phyloP scores from a whole-genome alignment of 2,113 vertebrate species.

The Podarcis muralis region DNA sequence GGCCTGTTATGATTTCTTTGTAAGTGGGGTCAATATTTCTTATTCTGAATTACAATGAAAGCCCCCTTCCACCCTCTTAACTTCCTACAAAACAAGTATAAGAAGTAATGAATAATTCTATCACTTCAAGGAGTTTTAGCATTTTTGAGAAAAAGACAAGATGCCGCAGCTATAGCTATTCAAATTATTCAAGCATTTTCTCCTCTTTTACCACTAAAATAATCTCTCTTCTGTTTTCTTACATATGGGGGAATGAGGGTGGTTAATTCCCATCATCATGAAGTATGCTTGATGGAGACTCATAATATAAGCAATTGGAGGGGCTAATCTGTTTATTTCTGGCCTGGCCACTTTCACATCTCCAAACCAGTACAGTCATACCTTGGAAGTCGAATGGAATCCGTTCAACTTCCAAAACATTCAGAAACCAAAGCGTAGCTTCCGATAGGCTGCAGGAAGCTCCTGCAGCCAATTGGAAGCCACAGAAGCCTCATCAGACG shows the following conservation, averaged over 20 bases:
- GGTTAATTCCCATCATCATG: too few relatives aligned
- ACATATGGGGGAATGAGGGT: background rate
- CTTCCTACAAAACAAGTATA: background rate
- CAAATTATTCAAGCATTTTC: background rate
- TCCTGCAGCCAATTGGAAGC: too few relatives aligned
- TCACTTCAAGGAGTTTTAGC: background rate
- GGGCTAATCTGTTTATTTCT: background rate
- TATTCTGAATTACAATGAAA: slow-evolving; percentile 2
- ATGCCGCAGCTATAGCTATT: background rate
- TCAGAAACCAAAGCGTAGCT: too few relatives aligned
- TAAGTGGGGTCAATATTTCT: fast-evolving
- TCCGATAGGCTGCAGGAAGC: too few relatives aligned
- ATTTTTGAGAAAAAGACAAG: background rate
- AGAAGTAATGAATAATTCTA: background rate
- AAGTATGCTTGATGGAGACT: too few relatives aligned
- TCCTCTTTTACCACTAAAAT: background rate
- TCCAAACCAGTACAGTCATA: too few relatives aligned
- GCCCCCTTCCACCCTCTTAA: fast-evolving
- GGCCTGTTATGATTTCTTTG: background rate
- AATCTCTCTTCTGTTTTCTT: background rate
- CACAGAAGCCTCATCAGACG: too few relatives aligned
- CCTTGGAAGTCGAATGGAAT: too few relatives aligned
- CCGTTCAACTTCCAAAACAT: too few relatives aligned
- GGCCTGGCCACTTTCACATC: too few relatives aligned
- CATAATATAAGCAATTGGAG: background rate